phyloP scores from a whole-genome alignment of 2,797 vertebrate species.

The Emydoidea blandingii region DNA sequence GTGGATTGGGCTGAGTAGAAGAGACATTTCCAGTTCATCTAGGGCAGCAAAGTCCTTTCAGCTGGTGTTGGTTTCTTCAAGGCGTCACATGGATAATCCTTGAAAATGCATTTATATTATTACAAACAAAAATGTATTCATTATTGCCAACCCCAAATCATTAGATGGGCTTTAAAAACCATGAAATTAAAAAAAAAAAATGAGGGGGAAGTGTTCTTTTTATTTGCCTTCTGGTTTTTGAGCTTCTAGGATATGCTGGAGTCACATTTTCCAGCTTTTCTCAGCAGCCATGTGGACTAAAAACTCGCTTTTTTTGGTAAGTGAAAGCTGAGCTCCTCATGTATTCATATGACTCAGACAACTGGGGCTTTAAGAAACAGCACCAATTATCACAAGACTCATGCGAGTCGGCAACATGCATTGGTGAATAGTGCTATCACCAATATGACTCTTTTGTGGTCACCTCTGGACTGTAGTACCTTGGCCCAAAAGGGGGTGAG shows the following conservation, averaged over 20 bases:
- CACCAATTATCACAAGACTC: not conserved
- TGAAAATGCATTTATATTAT: not conserved
- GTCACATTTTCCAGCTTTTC: not conserved
- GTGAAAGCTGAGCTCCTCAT: not conserved
- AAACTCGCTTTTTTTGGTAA: not conserved
- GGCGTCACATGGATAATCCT: accelerated
- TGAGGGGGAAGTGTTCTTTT: not conserved
- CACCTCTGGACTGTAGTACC: not conserved
- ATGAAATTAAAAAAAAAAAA: accelerated
- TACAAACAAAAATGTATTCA: not conserved
- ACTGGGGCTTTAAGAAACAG: not conserved
- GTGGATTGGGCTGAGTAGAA: not conserved
- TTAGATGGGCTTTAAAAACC: not conserved
- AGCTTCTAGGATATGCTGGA: not conserved
- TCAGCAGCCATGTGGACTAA: not conserved
- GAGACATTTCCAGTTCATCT: accelerated
- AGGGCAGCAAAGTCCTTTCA: not conserved
- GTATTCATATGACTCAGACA: accelerated
- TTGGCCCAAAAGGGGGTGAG: not conserved
- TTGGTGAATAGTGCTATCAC: not conserved
- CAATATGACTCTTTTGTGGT: not conserved
- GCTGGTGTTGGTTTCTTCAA: not conserved
- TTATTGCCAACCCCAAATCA: not conserved
- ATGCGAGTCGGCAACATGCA: not conserved
- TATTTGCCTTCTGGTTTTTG: not conserved